These are phyloP conservation scores for Scaptomyza reducta DNA, from an alignment of 2,888 invertebrate genomes.

Conservation along the genomic window DNA sequence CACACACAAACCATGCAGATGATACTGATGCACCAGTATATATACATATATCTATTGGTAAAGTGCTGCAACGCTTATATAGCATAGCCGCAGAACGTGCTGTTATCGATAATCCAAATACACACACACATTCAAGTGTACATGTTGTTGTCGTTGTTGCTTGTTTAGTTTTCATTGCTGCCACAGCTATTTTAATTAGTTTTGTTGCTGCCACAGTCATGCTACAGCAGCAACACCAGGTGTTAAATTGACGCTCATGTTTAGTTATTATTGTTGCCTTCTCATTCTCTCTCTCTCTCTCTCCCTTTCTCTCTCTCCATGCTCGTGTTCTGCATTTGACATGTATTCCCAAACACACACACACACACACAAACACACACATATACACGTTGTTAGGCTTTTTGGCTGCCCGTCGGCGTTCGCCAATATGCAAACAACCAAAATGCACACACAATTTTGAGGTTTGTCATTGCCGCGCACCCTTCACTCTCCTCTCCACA, in stretches of 20 bases:
- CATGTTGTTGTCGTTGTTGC: no score
- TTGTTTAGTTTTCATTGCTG: slow-evolving; percentile 9
- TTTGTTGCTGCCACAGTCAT: slow-evolving; percentile 35
- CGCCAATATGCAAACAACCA: slow-evolving; percentile 51
- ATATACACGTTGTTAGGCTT: slow-evolving; percentile 5
- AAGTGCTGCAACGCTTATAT: slow-evolving; percentile 29
- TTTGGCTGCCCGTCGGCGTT: slow-evolving; percentile 37
- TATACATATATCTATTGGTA: slow-evolving; percentile 18
- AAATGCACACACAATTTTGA: slow-evolving; percentile 57
- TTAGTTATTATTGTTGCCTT: slow-evolving; percentile 18
- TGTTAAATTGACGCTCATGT: slow-evolving; percentile 59
- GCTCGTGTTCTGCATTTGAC: slow-evolving; percentile 36
- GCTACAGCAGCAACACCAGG: slow-evolving; percentile 52
- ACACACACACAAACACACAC: slow-evolving; percentile 6
- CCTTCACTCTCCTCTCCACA: neutral
- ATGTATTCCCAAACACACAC: slow-evolving; percentile 12
- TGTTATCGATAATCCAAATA: slow-evolving; percentile 33
- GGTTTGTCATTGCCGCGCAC: slow-evolving; percentile 26
- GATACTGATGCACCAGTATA: slow-evolving; percentile 17
- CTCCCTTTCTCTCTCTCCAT: neutral
- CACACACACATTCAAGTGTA: no score
- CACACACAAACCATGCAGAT: slow-evolving; percentile 1
- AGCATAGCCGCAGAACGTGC: slow-evolving; percentile 36
- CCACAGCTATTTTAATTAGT: slow-evolving; percentile 57
- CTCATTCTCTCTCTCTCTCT: slow-evolving; percentile 8